phyloP scores from a whole-genome alignment of 2,113 vertebrate species.

The Xenopus laevis region DNA sequence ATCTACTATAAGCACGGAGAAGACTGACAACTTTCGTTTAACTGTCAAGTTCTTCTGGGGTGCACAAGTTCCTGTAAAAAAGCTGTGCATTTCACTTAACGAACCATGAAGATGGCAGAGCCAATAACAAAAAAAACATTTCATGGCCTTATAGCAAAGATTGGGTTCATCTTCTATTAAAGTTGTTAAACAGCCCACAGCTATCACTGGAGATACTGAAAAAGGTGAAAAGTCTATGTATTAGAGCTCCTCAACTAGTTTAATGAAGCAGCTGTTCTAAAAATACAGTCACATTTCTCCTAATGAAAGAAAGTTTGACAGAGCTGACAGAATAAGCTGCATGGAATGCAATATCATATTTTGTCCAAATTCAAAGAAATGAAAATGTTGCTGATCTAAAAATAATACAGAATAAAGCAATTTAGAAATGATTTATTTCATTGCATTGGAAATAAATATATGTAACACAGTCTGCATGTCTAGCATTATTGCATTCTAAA shows the following conservation, averaged over 20 bases:
- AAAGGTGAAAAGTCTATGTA: constrained; percentile 35
- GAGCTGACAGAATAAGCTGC: constrained; percentile 16
- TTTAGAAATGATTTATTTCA: constrained; percentile 23
- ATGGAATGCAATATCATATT: neutral
- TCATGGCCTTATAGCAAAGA: constrained; percentile 33
- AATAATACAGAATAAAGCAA: constrained; percentile 23
- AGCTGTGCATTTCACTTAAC: constrained; percentile 39
- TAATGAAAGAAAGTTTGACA: neutral
- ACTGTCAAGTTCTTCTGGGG: constrained; percentile 34
- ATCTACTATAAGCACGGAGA: constrained; percentile 12
- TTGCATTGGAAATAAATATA: constrained; percentile 7
- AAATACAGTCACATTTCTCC: neutral
- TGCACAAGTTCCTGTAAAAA: constrained; percentile 32
- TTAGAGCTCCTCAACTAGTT: constrained; percentile 15
- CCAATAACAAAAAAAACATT: constrained; percentile 41
- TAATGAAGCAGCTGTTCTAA: constrained; percentile 43
- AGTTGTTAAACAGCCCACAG: constrained; percentile 44
- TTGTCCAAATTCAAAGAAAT: constrained; percentile 1
- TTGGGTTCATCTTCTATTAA: constrained; percentile 39
- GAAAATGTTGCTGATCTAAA: constrained; percentile 16
- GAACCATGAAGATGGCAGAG: constrained; percentile 32
- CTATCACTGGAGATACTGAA: constrained; percentile 19
- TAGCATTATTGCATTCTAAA: constrained; percentile 15
- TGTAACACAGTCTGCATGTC: neutral
- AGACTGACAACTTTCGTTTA: constrained; percentile 48